phyloP scores from a whole-genome alignment of 1,140 invertebrate genomes.

The Eumaeus atala region DNA sequence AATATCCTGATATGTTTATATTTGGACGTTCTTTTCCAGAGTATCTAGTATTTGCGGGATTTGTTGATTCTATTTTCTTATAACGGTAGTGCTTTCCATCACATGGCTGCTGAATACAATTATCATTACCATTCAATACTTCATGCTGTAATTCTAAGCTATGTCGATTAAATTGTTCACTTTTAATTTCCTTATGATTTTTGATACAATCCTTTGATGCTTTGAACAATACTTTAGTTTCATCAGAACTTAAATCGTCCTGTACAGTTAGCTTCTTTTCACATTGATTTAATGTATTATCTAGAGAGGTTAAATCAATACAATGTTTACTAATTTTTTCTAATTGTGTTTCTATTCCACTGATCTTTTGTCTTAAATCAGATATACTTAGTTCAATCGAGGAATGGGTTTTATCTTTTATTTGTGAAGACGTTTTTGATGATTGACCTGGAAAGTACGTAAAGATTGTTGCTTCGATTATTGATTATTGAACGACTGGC shows the following conservation, averaged over 20 bases:
- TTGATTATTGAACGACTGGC: too few relatives aligned
- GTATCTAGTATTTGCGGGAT: too few relatives aligned
- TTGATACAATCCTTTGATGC: slow-evolving; percentile 18
- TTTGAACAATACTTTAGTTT: slow-evolving; percentile 31
- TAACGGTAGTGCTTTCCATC: too few relatives aligned
- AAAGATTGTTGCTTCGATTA: slow-evolving; percentile 30
- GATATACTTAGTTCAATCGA: slow-evolving; percentile 45
- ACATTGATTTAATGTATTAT: background rate
- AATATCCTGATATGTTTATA: slow-evolving; percentile 12
- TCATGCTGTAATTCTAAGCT: slow-evolving; percentile 14
- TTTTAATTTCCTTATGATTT: slow-evolving; percentile 13
- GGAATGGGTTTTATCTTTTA: slow-evolving; percentile 45
- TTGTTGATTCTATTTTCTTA: too few relatives aligned
- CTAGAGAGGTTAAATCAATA: slow-evolving; percentile 30
- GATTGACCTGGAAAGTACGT: slow-evolving; percentile 5
- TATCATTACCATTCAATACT: too few relatives aligned
- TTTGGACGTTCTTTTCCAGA: too few relatives aligned
- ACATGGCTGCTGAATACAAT: too few relatives aligned
- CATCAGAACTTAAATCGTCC: slow-evolving; percentile 22
- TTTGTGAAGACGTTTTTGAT: slow-evolving; percentile 27
- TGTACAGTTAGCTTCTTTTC: background rate
- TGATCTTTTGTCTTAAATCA: slow-evolving; percentile 50
- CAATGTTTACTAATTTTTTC: slow-evolving; percentile 46
- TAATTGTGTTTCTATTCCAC: slow-evolving; percentile 46
- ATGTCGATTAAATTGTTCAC: too few relatives aligned